phyloP scores from a whole-genome alignment of 2,888 invertebrate species.

The Epistrophella euchroma region DNA sequence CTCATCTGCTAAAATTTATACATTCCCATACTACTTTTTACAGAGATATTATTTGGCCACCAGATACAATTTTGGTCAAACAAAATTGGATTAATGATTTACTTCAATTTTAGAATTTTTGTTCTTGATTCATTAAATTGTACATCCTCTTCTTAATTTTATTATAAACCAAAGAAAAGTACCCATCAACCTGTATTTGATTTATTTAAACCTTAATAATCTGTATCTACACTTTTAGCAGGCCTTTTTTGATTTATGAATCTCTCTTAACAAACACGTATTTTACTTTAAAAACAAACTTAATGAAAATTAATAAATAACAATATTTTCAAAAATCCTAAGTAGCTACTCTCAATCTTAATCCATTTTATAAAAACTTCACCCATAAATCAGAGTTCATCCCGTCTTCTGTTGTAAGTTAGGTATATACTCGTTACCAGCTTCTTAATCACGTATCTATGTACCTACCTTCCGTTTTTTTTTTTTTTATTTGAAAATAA shows the following conservation, averaged over 20 bases:
- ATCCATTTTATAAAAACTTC: constrained; percentile 15
- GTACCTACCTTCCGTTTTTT: background rate
- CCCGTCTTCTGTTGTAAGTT: background rate
- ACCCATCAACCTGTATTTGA: no score
- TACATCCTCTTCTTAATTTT: no score
- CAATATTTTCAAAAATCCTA: constrained; percentile 7
- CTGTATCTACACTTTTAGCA: background rate
- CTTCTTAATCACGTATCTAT: constrained; percentile 64
- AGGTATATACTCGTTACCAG: background rate
- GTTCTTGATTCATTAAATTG: no score
- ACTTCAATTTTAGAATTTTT: no score
- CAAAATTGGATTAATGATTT: no score
- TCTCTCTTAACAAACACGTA: background rate
- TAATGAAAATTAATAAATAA: constrained; percentile 29
- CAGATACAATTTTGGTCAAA: no score
- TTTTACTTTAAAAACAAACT: constrained; percentile 8
- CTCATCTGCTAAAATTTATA: no score
- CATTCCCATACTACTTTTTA: no score
- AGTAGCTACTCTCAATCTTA: constrained; percentile 10
- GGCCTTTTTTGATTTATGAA: background rate
- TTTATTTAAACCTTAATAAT: no score
- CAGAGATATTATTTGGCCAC: no score
- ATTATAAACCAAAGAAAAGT: no score
- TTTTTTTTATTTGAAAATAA: constrained; percentile 35
- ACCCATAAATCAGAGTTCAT: constrained; percentile 48